phyloP scores from a whole-genome alignment of 2,888 invertebrate genomes.

The Hermodice carunculata region DNA sequence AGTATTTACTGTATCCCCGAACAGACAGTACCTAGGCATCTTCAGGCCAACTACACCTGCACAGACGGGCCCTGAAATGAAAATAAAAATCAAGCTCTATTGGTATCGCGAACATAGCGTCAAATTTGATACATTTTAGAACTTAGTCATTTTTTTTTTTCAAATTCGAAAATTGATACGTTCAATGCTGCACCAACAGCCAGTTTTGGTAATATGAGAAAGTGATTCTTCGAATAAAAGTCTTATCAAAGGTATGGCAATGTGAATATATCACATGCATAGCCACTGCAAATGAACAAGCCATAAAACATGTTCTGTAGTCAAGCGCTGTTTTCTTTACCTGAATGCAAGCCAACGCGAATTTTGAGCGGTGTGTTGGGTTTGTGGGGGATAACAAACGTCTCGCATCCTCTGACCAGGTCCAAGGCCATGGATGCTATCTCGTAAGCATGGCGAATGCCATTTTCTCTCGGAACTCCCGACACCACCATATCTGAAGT shows the following conservation, averaged over 20 bases:
- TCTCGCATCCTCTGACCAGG: constrained; percentile 46
- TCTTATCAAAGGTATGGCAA: too few relatives aligned
- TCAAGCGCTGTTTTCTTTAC: constrained; percentile 5
- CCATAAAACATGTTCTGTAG: too few relatives aligned
- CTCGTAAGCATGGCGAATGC: constrained; percentile 49
- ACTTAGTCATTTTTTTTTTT: too few relatives aligned
- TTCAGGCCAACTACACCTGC: constrained; percentile 25
- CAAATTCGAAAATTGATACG: too few relatives aligned
- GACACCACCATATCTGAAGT: constrained; percentile 62
- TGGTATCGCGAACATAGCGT: too few relatives aligned
- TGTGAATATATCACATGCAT: too few relatives aligned
- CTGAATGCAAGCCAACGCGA: constrained; percentile 57
- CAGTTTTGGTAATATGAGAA: too few relatives aligned
- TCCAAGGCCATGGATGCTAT: constrained; percentile 57
- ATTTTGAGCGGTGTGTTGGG: constrained; percentile 52
- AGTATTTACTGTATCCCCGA: constrained; percentile 26
- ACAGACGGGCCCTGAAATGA: constrained; percentile 15
- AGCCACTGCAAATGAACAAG: too few relatives aligned
- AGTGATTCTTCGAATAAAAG: too few relatives aligned
- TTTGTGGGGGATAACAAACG: constrained; percentile 55
- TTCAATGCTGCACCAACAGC: too few relatives aligned
- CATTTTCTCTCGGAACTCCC: constrained; percentile 52
- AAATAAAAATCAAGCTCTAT: neutral
- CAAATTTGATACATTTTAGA: too few relatives aligned
- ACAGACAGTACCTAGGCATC: constrained; percentile 29